A percentile compares a stretch with the other conserved stretches of the same genome.
These are phyloP conservation scores for Latrodectus geometricus DNA, from an alignment of 1,140 invertebrate species.

Conservation along the genomic window DNA sequence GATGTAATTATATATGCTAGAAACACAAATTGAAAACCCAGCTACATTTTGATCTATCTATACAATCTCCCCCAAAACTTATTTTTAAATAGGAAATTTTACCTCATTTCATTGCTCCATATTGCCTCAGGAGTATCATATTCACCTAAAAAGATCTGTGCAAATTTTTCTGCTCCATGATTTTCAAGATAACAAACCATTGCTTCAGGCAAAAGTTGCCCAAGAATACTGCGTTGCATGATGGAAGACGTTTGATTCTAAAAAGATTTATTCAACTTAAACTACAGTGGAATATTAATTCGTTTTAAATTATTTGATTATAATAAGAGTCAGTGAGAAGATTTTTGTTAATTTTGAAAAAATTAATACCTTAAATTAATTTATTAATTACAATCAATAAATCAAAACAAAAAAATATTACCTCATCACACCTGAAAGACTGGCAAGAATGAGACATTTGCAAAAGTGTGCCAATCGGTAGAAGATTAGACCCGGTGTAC, in stretches of 20 bases:
- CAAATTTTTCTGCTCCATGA: constrained; percentile 97
- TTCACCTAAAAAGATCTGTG: constrained; percentile 98
- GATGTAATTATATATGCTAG: too few relatives aligned
- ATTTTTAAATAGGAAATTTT: neutral
- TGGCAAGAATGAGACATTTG: constrained; percentile 95
- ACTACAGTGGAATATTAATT: too few relatives aligned
- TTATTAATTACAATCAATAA: constrained; percentile 68
- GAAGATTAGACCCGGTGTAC: constrained; percentile 98
- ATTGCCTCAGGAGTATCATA: constrained; percentile 99
- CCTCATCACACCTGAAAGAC: constrained; percentile 91
- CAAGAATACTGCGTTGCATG: constrained; percentile 76
- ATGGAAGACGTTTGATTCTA: constrained; percentile 69
- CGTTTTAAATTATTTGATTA: too few relatives aligned
- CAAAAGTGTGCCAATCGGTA: constrained; percentile 94
- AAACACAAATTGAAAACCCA: too few relatives aligned
- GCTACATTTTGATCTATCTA: too few relatives aligned
- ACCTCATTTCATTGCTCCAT: constrained; percentile 76
- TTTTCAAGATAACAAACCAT: constrained; percentile 99
- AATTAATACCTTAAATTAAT: too few relatives aligned
- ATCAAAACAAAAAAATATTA: constrained; percentile 68
- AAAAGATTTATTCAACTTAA: constrained; percentile 67
- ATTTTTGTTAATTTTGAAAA: too few relatives aligned
- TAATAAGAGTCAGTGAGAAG: too few relatives aligned
- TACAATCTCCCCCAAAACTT: too few relatives aligned
- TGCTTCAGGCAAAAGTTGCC: constrained; percentile 95